Conservation (phyloP, 1,140 invertebrate genomes). For the Cydia amplana region DNA sequence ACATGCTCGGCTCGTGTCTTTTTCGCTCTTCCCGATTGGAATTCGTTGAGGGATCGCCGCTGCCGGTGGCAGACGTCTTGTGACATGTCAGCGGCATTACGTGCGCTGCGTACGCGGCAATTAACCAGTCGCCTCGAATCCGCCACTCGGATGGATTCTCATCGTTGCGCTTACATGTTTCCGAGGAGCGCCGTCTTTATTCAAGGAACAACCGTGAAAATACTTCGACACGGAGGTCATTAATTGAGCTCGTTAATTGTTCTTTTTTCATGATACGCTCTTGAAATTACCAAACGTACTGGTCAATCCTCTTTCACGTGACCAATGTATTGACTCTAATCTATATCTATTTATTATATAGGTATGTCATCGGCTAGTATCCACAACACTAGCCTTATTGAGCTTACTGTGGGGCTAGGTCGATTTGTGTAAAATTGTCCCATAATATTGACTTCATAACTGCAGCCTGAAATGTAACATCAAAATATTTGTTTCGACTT, state of each 20-base stretch:
- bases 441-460: neutral
- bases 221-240: constrained; percentile 50
- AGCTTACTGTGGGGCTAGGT: too few relatives aligned
- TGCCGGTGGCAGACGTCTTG: constrained; percentile 75
- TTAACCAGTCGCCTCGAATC: constrained; percentile 64
- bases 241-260: constrained; percentile 55
- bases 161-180: constrained; percentile 47
- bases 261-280: constrained; percentile 36
- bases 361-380: too few relatives aligned
- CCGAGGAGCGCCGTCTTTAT: constrained; percentile 57
- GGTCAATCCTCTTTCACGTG: neutral
- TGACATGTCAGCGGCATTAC: constrained; percentile 71
- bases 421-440: too few relatives aligned
- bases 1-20: constrained; percentile 76
- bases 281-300: constrained; percentile 26
- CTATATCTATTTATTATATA: too few relatives aligned
- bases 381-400: too few relatives aligned
- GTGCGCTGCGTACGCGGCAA: constrained; percentile 73
- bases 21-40: constrained; percentile 76
- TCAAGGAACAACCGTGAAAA: constrained; percentile 65
- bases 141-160: constrained; percentile 48
- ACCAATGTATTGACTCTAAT: neutral
- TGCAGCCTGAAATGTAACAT: neutral
- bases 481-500: neutral
- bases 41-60: constrained; percentile 75